phyloP scores from a whole-genome alignment of 2,113 vertebrate genomes.

The Benitochromis conjunctus region DNA sequence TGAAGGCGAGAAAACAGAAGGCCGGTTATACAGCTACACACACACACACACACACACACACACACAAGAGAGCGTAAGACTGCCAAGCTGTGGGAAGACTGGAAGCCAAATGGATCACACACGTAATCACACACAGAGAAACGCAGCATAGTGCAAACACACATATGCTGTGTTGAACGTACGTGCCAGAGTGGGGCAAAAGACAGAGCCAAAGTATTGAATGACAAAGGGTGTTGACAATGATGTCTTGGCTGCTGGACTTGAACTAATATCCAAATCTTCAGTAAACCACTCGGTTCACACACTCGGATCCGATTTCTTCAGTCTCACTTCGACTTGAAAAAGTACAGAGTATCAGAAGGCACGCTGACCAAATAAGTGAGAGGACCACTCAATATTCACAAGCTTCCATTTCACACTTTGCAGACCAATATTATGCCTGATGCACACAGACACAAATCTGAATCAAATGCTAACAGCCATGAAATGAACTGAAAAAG shows the following conservation, averaged over 20 bases:
- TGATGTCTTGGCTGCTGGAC: not conserved
- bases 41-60: constrained; percentile 9
- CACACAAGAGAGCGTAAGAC: not conserved
- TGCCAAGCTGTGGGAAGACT: constrained; percentile 36
- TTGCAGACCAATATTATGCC: not conserved
- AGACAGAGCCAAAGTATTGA: constrained; percentile 6
- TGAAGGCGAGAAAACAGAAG: constrained; percentile 42
- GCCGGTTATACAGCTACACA: constrained; percentile 10
- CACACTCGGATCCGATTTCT: not conserved
- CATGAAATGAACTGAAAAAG: constrained; percentile 23
- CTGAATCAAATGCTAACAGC: not conserved
- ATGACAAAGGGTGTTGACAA: constrained; percentile 3
- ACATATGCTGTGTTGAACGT: constrained; percentile 32
- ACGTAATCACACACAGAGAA: constrained; percentile 39
- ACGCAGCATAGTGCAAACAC: constrained; percentile 25
- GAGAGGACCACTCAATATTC: not conserved
- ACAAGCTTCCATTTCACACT: constrained; percentile 38
- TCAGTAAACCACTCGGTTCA: not conserved
- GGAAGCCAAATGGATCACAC: constrained; percentile 52
- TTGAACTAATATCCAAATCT: constrained; percentile 10
- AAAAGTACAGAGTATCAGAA: not conserved
- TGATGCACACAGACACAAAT: not conserved
- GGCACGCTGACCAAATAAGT: not conserved
- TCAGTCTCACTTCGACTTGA: not conserved
- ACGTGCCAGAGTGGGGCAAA: constrained; percentile 21